These are phyloP conservation scores for Leptobrachium leishanense DNA, from an alignment of 2,113 vertebrate genomes.

Conservation along the genomic window DNA sequence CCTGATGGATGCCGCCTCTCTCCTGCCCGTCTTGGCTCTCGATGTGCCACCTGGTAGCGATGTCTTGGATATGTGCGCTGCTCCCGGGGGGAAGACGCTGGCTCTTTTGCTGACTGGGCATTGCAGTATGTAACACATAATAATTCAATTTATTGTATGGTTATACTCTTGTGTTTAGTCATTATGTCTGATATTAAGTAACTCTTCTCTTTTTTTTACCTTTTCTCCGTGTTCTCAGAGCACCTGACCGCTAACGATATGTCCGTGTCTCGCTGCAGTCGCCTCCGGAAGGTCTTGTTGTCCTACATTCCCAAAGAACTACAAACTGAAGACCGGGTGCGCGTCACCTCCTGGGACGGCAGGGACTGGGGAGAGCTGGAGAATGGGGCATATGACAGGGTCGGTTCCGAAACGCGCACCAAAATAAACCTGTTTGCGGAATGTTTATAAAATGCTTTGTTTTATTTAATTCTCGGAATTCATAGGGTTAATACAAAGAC, in stretches of 20 bases:
- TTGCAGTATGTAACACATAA: conserved; percentile 69
- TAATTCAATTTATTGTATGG: neutral
- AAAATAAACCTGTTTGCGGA: too few relatives aligned
- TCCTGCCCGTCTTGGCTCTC: conserved; percentile 87
- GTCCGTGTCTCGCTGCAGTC: conserved; percentile 75
- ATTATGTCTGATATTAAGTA: neutral
- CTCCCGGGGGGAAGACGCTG: conserved; percentile 89
- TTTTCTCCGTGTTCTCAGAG: conserved; percentile 60
- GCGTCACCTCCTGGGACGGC: conserved; percentile 78
- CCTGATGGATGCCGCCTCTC: conserved; percentile 89
- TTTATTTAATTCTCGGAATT: too few relatives aligned
- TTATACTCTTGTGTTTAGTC: neutral
- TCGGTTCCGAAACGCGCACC: conserved; percentile 54
- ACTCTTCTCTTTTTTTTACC: neutral
- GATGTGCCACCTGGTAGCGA: conserved; percentile 70
- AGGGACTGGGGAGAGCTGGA: conserved; percentile 78
- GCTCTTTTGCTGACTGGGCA: conserved; percentile 83
- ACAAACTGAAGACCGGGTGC: conserved; percentile 63
- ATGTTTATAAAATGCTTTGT: too few relatives aligned
- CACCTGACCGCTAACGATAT: conserved; percentile 81
- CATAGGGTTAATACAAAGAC: too few relatives aligned
- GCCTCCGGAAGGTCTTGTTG: conserved; percentile 73
- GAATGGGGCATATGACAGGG: conserved; percentile 79
- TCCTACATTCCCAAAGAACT: conserved; percentile 77
- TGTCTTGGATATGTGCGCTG: conserved; percentile 91